phyloP scores from a whole-genome alignment of 2,113 vertebrate species.

The Talpa occidentalis region DNA sequence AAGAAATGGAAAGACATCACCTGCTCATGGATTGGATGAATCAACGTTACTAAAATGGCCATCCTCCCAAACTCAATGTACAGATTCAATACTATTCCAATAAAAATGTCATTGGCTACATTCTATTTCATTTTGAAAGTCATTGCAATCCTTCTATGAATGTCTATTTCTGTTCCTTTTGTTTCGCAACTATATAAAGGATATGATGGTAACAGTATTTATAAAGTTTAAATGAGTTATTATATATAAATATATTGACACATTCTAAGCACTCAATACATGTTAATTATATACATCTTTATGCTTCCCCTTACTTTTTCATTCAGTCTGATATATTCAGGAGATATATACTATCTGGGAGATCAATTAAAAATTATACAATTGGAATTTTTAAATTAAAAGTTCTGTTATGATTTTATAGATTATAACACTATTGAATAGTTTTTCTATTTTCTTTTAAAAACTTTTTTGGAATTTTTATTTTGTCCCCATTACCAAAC shows the following conservation, averaged over 20 bases:
- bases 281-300: background rate
- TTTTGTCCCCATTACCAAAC: too few relatives aligned
- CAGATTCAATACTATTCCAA: too few relatives aligned
- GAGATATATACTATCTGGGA: background rate
- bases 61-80: too few relatives aligned
- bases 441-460: background rate
- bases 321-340: background rate
- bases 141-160: background rate
- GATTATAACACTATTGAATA: background rate
- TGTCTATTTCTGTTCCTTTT: background rate
- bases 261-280: background rate
- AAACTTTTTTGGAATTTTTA: too few relatives aligned
- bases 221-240: background rate
- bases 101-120: background rate
- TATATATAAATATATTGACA: background rate
- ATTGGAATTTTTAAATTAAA: background rate
- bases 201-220: background rate
- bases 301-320: background rate
- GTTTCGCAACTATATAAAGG: background rate
- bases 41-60: too few relatives aligned
- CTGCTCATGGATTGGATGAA: too few relatives aligned
- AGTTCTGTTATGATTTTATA: background rate
- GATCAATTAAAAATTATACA: background rate
- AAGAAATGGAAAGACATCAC: too few relatives aligned
- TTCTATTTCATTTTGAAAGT: background rate